These are phyloP conservation scores for Gallinago undulata DNA, from an alignment of 2,113 vertebrate species.

Conservation along the genomic window DNA sequence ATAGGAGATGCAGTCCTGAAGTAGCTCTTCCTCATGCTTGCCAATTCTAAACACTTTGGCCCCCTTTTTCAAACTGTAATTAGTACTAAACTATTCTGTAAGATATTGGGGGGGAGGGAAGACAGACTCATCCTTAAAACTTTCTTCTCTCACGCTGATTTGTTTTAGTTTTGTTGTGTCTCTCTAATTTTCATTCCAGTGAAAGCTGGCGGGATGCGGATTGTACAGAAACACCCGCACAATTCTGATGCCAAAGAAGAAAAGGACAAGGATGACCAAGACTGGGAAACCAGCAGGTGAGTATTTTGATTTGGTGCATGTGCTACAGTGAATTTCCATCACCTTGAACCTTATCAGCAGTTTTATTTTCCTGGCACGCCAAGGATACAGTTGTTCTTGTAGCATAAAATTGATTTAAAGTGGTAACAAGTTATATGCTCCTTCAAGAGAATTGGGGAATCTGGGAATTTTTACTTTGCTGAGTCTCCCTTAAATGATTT, in stretches of 20 bases:
- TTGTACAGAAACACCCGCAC: slow-evolving; percentile 94
- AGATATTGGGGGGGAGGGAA: not conserved
- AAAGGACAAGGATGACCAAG: slow-evolving; percentile 87
- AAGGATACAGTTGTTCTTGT: not conserved
- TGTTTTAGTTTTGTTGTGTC: not conserved
- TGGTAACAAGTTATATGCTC: rapidly evolving
- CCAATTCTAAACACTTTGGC: not conserved
- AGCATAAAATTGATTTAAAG: not conserved
- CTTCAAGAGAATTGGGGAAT: not conserved
- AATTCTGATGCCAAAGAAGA: slow-evolving; percentile 79
- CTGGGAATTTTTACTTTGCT: not conserved
- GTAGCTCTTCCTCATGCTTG: not conserved
- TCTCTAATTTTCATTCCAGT: slow-evolving; percentile 75
- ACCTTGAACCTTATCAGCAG: not conserved
- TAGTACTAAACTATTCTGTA: not conserved
- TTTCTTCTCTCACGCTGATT: not conserved
- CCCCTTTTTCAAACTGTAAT: not conserved
- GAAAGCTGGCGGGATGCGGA: slow-evolving; percentile 96
- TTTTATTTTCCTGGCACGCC: not conserved
- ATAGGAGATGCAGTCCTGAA: not conserved
- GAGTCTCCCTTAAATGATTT: not conserved
- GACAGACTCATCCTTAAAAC: not conserved
- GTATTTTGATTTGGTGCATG: not conserved
- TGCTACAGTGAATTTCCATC: not conserved
- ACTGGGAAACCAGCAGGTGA: slow-evolving; percentile 92